These are phyloP conservation scores for Panorpa germanica DNA, from an alignment of 2,888 invertebrate species.

Conservation along the genomic window DNA sequence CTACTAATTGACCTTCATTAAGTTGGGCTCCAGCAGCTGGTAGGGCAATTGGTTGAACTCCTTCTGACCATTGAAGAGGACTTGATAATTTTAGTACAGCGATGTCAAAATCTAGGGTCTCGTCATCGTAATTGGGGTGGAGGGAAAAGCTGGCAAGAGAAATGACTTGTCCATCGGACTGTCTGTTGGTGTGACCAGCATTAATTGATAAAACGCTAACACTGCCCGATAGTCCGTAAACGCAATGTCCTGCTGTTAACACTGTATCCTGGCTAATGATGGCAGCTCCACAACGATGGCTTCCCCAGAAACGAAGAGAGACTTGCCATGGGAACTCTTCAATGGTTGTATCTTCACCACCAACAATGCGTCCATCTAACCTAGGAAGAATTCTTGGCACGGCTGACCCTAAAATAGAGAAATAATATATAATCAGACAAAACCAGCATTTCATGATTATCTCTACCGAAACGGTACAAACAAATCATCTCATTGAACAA, in stretches of 20 bases:
- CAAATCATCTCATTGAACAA: no score
- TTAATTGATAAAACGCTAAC: conserved; percentile 26
- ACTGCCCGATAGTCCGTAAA: no score
- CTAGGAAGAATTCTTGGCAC: no score
- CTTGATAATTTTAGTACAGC: conserved; percentile 31
- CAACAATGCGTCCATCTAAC: conserved; percentile 25
- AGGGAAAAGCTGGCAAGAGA: conserved; percentile 26
- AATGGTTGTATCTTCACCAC: conserved; percentile 22
- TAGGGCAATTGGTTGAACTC: conserved; percentile 25
- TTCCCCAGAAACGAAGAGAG: conserved; percentile 18
- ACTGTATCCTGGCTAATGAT: conserved; percentile 20
- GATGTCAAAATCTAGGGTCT: conserved; percentile 34
- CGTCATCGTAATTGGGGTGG: conserved; percentile 30
- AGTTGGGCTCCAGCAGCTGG: conserved; percentile 18
- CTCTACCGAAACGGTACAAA: no score
- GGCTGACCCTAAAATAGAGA: no score
- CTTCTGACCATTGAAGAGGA: conserved; percentile 26
- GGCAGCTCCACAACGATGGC: conserved; percentile 23
- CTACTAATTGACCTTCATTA: conserved; percentile 19
- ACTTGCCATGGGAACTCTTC: conserved; percentile 23
- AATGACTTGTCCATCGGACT: conserved; percentile 28
- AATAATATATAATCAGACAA: no score
- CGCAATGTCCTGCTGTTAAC: conserved; percentile 24
- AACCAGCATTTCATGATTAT: no score
- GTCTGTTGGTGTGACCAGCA: conserved; percentile 30